Evolutionary conservation across 2,797 vertebrate species (phyloP), one percentile per base, ranked within the genome.

Genomic region (Acipenser ruthenus): DNA sequence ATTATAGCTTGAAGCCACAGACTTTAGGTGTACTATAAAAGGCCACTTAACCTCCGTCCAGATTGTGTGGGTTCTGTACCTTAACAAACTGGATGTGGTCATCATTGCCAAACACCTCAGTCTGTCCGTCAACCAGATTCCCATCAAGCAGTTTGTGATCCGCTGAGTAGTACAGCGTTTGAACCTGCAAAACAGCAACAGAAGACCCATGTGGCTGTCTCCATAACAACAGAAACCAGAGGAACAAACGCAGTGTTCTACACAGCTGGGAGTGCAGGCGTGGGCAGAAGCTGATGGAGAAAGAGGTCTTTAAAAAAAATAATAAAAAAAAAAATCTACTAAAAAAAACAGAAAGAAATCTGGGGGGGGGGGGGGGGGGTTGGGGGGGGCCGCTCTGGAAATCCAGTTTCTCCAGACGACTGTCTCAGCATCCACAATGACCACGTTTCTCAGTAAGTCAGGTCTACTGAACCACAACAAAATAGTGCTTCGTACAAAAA

Each of bases 51-150:
- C 68, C 79, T 80, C 73, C 71, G 84, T 86, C 86, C 83, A 82
- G 80, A 74, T 83, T 84, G 77, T 73, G 80, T 87, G 80, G 81
- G 87, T 75, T 82, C 87, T 91, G 90, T 98, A 99, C 97, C 97
- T 99, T 96, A 88, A 99, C 95, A 93, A 99, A 97, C 91, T 99
- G 96, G 89, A 95, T 90, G 93, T 96, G 93, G 92, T 99, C 97
- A 90, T 98, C 94, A 89, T 89, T 93, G 91, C 93, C 91, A 94
- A 96, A 98, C 91, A 96, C 91, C 90, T 97, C 96, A 93, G 87
- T 90, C 89, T 96, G 94, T 89, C 93, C 93, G 84, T 96, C 95
- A 93, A 96, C 88, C 88, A 93, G 92, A 90, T 92, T 93, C 87
- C 95, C 94, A 91, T 98, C 95, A 91, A 97, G 93, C 90, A 99